Conservation (phyloP, 2,888 invertebrate genomes). For the Tipula confusa region DNA sequence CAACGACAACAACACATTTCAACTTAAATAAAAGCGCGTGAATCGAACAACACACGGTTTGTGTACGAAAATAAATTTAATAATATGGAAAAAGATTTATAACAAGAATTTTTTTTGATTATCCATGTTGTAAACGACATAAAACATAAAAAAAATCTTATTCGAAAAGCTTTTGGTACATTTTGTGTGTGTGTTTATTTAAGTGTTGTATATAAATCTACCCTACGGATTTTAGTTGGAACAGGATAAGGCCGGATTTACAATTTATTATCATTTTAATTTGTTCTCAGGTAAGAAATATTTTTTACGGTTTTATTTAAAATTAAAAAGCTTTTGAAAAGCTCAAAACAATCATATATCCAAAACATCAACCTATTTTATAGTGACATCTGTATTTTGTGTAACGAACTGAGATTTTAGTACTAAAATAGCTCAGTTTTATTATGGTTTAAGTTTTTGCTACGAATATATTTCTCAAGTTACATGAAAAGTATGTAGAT, state of each 20-base stretch:
- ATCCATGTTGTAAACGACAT: neutral
- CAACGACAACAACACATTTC: neutral
- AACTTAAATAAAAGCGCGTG: neutral
- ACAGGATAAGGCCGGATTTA: too few species aligned
- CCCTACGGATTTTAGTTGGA: too few species aligned
- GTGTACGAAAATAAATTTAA: neutral
- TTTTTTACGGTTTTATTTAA: neutral
- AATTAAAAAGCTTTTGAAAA: neutral
- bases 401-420: neutral
- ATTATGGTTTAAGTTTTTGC: neutral
- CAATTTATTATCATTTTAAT: too few species aligned
- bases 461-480: neutral
- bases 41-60: neutral
- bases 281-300: neutral
- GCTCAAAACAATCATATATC: too few species aligned
- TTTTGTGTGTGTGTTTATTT: too few species aligned
- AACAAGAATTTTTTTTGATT: neutral
- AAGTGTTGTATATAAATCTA: too few species aligned
- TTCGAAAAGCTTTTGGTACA: neutral
- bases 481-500: neutral
- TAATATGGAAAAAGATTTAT: neutral
- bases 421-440: neutral
- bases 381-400: neutral
- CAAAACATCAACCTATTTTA: neutral
- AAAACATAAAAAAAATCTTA: neutral